Percentiles rank a stretch among this genome's conserved stretches.
These are phyloP conservation scores for Lymantria dispar DNA, from an alignment of 2,888 invertebrate genomes.

Conservation along the genomic window DNA sequence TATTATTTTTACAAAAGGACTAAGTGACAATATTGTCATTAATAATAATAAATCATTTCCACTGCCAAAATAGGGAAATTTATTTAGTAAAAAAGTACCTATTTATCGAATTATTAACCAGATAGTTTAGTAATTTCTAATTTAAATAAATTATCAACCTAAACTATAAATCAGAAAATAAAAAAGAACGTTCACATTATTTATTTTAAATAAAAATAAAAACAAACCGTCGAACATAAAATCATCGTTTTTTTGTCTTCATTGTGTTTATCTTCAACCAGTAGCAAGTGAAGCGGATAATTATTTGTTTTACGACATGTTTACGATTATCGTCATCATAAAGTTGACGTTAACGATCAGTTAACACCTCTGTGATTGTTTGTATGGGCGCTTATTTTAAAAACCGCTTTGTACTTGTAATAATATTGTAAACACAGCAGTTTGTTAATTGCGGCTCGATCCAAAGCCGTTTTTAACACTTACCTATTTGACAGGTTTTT, in stretches of 20 bases:
- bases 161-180: neutral
- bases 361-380: conserved; percentile 72
- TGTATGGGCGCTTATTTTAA: conserved; percentile 41
- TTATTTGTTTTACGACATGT: conserved; percentile 79
- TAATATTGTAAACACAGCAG: too few relatives aligned
- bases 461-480: too few relatives aligned
- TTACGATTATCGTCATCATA: conserved; percentile 74
- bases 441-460: too few relatives aligned
- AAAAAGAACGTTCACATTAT: neutral
- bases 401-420: conserved; percentile 53
- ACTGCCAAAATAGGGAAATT: too few relatives aligned
- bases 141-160: neutral
- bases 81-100: too few relatives aligned
- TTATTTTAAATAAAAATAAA: conserved; percentile 2
- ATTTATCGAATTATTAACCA: too few relatives aligned
- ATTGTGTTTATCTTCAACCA: conserved; percentile 37
- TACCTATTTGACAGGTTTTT: too few relatives aligned
- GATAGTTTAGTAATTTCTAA: too few relatives aligned
- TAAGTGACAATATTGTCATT: too few relatives aligned
- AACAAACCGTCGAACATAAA: too few relatives aligned
- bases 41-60: too few relatives aligned
- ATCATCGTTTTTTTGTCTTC: conserved; percentile 15
- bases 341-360: conserved; percentile 77
- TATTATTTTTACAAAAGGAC: too few relatives aligned
- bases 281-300: conserved; percentile 53